phyloP scores from a whole-genome alignment of 2,797 vertebrate species.

The Cercopithecus petaurista region DNA sequence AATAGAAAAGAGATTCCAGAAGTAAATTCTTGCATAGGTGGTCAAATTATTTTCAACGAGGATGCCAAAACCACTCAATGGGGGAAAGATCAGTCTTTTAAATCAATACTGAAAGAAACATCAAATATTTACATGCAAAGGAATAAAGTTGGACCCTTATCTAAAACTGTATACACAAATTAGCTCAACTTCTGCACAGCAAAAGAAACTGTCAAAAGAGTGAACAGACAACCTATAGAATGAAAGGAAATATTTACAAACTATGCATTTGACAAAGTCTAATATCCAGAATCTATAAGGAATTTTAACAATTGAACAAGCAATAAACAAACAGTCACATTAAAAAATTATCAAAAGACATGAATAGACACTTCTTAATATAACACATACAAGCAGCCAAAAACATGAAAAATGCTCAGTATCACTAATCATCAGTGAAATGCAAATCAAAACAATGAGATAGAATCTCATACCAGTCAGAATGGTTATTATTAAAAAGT shows the following conservation, averaged over 20 bases:
- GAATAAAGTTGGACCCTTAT: not conserved
- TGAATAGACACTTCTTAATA: not conserved
- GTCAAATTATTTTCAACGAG: not conserved
- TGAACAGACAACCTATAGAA: not conserved
- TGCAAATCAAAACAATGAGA: not conserved
- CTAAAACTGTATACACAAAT: not conserved
- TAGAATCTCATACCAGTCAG: not conserved
- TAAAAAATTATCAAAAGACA: not conserved
- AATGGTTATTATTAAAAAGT: not conserved
- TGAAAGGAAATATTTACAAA: not conserved
- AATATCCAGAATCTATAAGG: not conserved
- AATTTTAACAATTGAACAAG: not conserved
- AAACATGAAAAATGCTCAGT: not conserved
- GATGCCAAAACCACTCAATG: not conserved
- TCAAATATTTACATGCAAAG: not conserved
- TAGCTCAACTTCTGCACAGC: not conserved
- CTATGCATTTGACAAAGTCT: not conserved
- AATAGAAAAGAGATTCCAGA: not conserved
- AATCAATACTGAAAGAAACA: not conserved
- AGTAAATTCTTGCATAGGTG: not conserved
- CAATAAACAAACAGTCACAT: not conserved
- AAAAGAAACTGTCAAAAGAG: not conserved
- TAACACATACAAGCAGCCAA: not conserved
- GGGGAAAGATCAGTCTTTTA: not conserved
- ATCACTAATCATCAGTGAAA: not conserved